Evolutionary conservation across 2,888 invertebrate species (phyloP), one percentile per base, ranked within the genome.

Genomic region (Ariolimax columbianus): DNA sequence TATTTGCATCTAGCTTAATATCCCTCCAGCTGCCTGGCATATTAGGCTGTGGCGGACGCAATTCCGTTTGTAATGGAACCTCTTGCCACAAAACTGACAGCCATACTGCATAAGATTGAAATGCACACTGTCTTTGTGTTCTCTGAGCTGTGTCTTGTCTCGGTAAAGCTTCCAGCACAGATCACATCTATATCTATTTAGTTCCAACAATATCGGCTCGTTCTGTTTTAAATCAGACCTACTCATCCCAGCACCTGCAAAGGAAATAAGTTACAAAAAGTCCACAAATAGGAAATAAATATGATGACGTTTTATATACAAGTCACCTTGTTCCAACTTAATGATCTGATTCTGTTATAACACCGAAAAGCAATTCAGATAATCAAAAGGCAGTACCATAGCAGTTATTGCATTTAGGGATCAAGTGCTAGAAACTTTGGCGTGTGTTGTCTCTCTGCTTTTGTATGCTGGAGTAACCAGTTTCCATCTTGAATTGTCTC

Each of bases 11-110:
- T 47, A 75, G 19, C 33, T 51, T 30, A 30, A 75, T 9, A 51
- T 38, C 77, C 63, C 40, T 63, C 40, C 40, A 78, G 77, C 77
- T 0, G 33, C 47, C 38, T 72, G 70, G 47, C 83, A 83, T 30
- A 75, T 14, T 17, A 55, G 68, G 40, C 19, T 72, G 47, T 83
- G 83, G 33, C 83, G 66, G 9, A 70, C 70, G 33, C 55, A 63
- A 40, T 78, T 83, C 38, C 83, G 19, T 78, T 83, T 83, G 68
- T 83, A 83, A 63, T 70, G 77, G 38, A 83, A 83, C 51, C 47
- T 78, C 40, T 83, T 83, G 36, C 83, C 83, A 83, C 83, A 83
- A 70, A 70, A 82, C n/a, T 40, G 55, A 78, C 83, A 83, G 26
- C 55, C 36, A 70, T 55, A 83, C 38, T 47, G 78, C 43, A 78